Evolutionary conservation across 2,113 vertebrate species (phyloP).

Genomic region (Xyrauchen texanus): DNA sequence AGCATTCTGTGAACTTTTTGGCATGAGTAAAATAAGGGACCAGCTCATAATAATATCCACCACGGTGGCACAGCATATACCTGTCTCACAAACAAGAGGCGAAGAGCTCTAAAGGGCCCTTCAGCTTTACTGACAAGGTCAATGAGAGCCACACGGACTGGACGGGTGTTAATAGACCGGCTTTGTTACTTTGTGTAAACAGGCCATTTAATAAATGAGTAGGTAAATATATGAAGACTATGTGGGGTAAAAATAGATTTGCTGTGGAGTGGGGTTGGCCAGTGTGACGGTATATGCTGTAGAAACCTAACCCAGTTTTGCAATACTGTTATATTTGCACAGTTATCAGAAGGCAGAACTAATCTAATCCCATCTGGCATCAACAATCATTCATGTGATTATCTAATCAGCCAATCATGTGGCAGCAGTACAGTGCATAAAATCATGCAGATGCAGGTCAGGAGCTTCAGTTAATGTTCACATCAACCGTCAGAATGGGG

Average conservation of each 20-base stretch:
- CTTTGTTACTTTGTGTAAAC: constrained; percentile 51
- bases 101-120: constrained; percentile 42
- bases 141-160: background rate
- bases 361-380: no score
- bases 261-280: background rate
- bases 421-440: no score
- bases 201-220: constrained; percentile 46
- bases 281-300: no score
- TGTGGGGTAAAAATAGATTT: constrained; percentile 11
- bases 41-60: constrained; percentile 69
- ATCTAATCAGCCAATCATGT: no score
- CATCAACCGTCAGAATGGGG: no score
- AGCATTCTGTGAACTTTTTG: constrained; percentile 79
- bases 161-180: constrained; percentile 42
- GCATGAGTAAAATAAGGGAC: constrained; percentile 76
- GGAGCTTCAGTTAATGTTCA: no score
- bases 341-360: no score
- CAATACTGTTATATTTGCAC: no score
- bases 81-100: constrained; percentile 39
- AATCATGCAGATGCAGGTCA: no score
- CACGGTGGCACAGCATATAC: constrained; percentile 27
- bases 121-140: constrained; percentile 36
- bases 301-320: no score
- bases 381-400: no score
- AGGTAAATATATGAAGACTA: constrained; percentile 17